phyloP scores from a whole-genome alignment of 1,140 invertebrate genomes.

The Drosophila tropicalis region DNA sequence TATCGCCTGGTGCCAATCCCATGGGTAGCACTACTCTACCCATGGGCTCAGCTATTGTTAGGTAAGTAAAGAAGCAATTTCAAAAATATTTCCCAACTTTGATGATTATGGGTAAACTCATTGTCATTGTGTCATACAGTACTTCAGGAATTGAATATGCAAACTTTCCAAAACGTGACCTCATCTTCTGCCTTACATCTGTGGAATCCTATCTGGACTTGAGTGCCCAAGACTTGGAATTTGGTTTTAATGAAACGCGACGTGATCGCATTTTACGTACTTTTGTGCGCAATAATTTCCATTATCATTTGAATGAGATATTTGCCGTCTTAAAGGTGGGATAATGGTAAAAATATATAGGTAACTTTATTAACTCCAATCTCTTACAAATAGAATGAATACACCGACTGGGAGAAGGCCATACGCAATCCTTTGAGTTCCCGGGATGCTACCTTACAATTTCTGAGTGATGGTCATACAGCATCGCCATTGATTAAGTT shows the following conservation, averaged over 20 bases:
- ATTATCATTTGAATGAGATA: constrained; percentile 95
- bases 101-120: constrained; percentile 54
- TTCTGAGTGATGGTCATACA: constrained; percentile 94
- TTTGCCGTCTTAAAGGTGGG: constrained; percentile 91
- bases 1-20: constrained; percentile 85
- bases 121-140: constrained; percentile 70
- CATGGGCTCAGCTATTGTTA: constrained; percentile 82
- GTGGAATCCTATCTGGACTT: constrained; percentile 90
- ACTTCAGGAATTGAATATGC: constrained; percentile 90
- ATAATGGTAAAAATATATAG: no score
- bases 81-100: background rate
- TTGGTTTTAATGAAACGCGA: constrained; percentile 92
- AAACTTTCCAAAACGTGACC: constrained; percentile 91
- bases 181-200: constrained; percentile 90
- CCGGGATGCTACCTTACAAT: constrained; percentile 89
- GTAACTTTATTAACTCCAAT: background rate
- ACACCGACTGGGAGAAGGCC: constrained; percentile 95
- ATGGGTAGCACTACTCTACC: constrained; percentile 75
- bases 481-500: constrained; percentile 92
- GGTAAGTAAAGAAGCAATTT: constrained; percentile 40
- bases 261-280: constrained; percentile 93
- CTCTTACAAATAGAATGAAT: constrained; percentile 88
- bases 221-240: constrained; percentile 90
- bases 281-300: constrained; percentile 94
- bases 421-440: constrained; percentile 89